phyloP scores from a whole-genome alignment of 2,797 vertebrate species.

The Gouania willdenowi region DNA sequence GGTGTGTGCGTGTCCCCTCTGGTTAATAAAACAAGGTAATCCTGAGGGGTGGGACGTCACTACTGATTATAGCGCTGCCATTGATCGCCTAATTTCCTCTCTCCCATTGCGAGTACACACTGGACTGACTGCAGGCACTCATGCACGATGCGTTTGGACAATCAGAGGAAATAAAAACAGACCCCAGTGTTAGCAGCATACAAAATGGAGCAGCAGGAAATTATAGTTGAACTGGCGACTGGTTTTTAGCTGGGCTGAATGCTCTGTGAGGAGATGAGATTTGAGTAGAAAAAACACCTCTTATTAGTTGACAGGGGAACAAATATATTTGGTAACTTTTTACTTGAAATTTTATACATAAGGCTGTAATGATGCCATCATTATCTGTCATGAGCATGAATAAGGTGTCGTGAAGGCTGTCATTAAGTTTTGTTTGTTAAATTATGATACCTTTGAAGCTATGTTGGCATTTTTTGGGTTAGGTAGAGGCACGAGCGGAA shows the following conservation, averaged over 20 bases:
- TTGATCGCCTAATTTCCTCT: constrained; percentile 50
- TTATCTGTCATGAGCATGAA: too few species aligned
- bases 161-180: constrained; percentile 20
- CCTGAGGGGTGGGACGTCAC: constrained; percentile 11
- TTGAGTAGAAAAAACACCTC: constrained; percentile 10
- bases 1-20: constrained; percentile 20
- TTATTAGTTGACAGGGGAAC: too few species aligned
- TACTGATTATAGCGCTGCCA: constrained; percentile 19
- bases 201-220: constrained; percentile 22
- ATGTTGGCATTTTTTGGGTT: too few species aligned
- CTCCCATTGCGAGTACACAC: constrained; percentile 16
- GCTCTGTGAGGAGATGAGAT: constrained; percentile 9
- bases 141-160: constrained; percentile 25
- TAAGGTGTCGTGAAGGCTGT: too few species aligned
- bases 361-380: too few species aligned
- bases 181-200: constrained; percentile 12
- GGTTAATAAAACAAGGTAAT: constrained; percentile 7
- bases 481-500: too few species aligned
- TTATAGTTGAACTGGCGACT: constrained; percentile 17
- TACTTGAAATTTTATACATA: too few species aligned
- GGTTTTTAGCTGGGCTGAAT: constrained; percentile 1
- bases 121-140: constrained; percentile 36
- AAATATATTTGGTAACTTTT: too few species aligned
- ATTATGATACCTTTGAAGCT: too few species aligned
- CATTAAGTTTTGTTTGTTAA: too few species aligned